Percentiles rank a stretch among this genome's conserved stretches.
phyloP scores from a whole-genome alignment of 2,113 vertebrate species.

The Psophia crepitans region DNA sequence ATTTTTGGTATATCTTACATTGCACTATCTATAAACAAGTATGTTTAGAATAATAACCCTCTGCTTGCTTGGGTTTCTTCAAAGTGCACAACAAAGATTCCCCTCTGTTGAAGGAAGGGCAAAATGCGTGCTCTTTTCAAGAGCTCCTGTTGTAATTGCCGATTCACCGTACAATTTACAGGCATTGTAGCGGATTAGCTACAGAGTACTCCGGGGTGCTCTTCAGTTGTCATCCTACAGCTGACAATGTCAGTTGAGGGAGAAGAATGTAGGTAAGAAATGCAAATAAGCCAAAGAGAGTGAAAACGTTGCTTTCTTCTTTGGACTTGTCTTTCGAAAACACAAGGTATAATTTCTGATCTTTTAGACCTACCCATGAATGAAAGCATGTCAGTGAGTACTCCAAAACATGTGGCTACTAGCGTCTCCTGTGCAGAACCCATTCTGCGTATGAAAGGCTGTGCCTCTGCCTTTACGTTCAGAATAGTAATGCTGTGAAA shows the following conservation, averaged over 20 bases:
- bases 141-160: background rate
- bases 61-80: background rate
- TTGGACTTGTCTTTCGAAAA: background rate
- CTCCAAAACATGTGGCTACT: background rate
- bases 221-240: conserved; percentile 46
- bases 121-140: background rate
- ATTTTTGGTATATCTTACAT: background rate
- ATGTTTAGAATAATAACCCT: background rate
- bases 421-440: background rate
- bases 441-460: background rate
- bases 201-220: conserved; percentile 34
- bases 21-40: background rate
- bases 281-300: conserved; percentile 8
- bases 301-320: conserved; percentile 2
- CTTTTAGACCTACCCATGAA: background rate
- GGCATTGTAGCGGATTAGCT: conserved; percentile 30
- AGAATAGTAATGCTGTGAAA: background rate
- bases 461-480: background rate
- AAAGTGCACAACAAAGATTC: background rate
- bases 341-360: conserved; percentile 19
- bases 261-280: conserved; percentile 28
- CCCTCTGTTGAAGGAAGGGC: background rate
- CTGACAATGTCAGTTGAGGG: conserved; percentile 15
- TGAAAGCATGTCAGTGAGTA: background rate
- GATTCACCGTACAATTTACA: background rate